Percentiles rank a stretch among this genome's conserved stretches.
Conservation (phyloP, 2,888 invertebrate species). For the Andrena hattorfiana region DNA sequence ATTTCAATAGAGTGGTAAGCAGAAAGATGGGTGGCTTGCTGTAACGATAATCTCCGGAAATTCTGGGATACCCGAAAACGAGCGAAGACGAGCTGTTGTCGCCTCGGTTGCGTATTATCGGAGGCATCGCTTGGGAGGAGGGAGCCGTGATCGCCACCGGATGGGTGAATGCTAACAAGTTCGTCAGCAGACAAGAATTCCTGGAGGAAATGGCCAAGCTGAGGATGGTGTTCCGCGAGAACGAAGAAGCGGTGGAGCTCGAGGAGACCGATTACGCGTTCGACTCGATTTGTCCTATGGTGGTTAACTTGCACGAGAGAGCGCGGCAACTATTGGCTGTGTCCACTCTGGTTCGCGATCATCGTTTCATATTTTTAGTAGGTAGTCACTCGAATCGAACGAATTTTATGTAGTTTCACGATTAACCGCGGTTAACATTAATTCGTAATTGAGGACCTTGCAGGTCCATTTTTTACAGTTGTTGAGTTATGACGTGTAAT, state of each 20-base stretch:
- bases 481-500: too few relatives aligned
- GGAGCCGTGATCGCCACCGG: constrained; percentile 88
- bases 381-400: constrained; percentile 18
- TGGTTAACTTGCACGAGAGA: constrained; percentile 87
- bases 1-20: too few relatives aligned
- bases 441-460: too few relatives aligned
- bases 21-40: neutral
- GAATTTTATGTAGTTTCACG: neutral
- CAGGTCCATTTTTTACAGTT: too few relatives aligned
- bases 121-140: constrained; percentile 87
- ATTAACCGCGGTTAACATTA: too few relatives aligned
- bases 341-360: constrained; percentile 86
- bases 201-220: constrained; percentile 85
- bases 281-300: constrained; percentile 88
- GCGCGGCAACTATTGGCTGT: constrained; percentile 87
- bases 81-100: constrained; percentile 89
- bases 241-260: constrained; percentile 75
- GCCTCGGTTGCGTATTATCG: constrained; percentile 89
- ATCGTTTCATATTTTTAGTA: constrained; percentile 88
- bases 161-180: constrained; percentile 92
- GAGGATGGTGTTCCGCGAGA: constrained; percentile 85
- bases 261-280: constrained; percentile 86
- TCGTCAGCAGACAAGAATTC: constrained; percentile 86
- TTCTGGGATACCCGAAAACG: constrained; percentile 1
- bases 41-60: constrained; percentile 13